A percentile compares a stretch with the other conserved stretches of the same genome.
These are phyloP conservation scores for Drosophila vallismaia DNA, from an alignment of 2,888 invertebrate species.

Conservation along the genomic window DNA sequence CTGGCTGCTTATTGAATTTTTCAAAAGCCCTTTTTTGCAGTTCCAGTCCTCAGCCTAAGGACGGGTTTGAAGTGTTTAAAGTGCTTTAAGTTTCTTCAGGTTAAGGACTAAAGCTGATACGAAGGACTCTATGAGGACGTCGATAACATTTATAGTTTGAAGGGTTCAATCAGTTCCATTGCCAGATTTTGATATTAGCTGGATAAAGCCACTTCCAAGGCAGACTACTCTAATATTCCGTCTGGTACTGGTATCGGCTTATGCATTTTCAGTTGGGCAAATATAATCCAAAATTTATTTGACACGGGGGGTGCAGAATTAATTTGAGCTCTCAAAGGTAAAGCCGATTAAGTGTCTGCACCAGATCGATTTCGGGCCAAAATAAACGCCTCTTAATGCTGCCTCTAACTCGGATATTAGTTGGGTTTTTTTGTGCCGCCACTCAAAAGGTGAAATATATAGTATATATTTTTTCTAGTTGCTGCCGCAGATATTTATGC, in stretches of 20 bases:
- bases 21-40: conserved; percentile 56
- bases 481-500: conserved; percentile 32
- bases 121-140: no score
- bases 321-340: conserved; percentile 13
- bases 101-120: not conserved
- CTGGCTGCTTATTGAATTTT: conserved; percentile 75
- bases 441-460: conserved; percentile 11
- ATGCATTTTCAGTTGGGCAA: not conserved
- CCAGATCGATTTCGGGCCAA: conserved; percentile 31
- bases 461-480: conserved; percentile 9
- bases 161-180: not conserved
- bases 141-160: not conserved
- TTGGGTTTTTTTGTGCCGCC: conserved; percentile 11
- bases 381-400: conserved; percentile 30
- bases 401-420: not conserved
- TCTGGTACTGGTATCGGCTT: conserved; percentile 3
- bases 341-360: conserved; percentile 34
- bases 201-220: not conserved
- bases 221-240: not conserved
- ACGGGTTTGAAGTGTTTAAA: conserved; percentile 28
- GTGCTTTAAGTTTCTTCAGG: conserved; percentile 45
- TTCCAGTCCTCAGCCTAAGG: not conserved
- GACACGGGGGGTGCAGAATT: conserved; percentile 18
- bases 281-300: conserved; percentile 1
- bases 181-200: not conserved